Evolutionary conservation across 2,113 vertebrate genomes (phyloP).

Genomic region (Meleagris gallopavo): DNA sequence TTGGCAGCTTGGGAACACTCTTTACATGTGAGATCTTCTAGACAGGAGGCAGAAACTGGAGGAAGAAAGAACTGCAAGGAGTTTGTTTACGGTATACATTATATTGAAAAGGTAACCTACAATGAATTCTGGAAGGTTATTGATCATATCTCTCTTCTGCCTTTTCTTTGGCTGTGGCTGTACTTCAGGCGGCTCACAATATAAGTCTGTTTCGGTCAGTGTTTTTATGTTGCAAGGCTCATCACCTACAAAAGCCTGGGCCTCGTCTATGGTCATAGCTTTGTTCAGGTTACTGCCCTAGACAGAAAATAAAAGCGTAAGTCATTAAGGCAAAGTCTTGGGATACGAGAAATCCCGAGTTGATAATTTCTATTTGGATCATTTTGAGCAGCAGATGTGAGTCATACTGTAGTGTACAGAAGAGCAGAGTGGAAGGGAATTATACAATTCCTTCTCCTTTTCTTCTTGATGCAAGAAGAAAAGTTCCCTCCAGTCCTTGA

Average conservation of each 20-base stretch:
- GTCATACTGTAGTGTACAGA: neutral
- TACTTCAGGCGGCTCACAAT: slow-evolving; percentile 87
- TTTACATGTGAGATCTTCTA: neutral
- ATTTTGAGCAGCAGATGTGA: neutral
- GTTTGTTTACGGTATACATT: neutral
- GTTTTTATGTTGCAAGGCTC: slow-evolving; percentile 87
- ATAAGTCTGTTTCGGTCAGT: slow-evolving; percentile 89
- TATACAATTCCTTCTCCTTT: neutral
- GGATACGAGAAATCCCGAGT: neutral
- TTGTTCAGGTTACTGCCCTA: slow-evolving; percentile 91
- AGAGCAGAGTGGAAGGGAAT: neutral
- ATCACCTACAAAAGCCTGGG: slow-evolving; percentile 89
- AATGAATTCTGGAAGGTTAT: slow-evolving; percentile 89
- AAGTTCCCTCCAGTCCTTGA: neutral
- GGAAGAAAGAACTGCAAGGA: neutral
- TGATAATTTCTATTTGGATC: neutral
- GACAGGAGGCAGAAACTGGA: slow-evolving; percentile 1
- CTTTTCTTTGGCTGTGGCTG: slow-evolving; percentile 84
- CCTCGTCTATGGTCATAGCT: slow-evolving; percentile 91
- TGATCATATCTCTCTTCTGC: slow-evolving; percentile 87
- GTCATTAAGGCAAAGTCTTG: neutral
- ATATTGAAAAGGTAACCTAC: slow-evolving; percentile 77
- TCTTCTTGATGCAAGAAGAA: neutral
- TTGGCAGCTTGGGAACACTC: neutral
- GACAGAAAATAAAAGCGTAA: slow-evolving; percentile 38